phyloP scores from a whole-genome alignment of 2,888 invertebrate species.

The Amiota communis region DNA sequence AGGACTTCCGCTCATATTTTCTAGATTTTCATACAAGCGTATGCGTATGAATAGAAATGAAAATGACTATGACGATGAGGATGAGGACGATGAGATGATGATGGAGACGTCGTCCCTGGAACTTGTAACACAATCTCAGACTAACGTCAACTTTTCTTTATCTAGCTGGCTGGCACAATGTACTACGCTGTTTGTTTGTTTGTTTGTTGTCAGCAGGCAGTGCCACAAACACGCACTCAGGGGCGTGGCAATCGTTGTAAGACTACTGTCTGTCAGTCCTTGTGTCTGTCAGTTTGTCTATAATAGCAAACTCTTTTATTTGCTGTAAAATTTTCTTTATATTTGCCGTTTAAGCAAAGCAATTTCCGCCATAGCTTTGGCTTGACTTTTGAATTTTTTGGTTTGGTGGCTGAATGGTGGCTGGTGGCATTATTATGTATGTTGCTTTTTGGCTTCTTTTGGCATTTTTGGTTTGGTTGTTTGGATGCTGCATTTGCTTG shows the following conservation, averaged over 20 bases:
- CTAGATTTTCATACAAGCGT: slow-evolving; percentile 20
- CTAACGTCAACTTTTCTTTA: slow-evolving; percentile 38
- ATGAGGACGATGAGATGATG: slow-evolving; percentile 21
- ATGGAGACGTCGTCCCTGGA: too few species aligned
- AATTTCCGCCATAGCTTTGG: slow-evolving; percentile 65
- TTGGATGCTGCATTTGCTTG: slow-evolving; percentile 24
- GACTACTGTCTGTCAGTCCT: neutral
- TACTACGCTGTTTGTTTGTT: neutral
- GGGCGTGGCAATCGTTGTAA: slow-evolving; percentile 25
- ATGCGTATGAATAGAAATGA: slow-evolving; percentile 9
- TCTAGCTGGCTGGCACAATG: slow-evolving; percentile 21
- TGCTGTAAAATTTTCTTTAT: slow-evolving; percentile 56
- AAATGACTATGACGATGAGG: neutral
- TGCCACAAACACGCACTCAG: slow-evolving; percentile 21
- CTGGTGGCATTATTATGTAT: neutral
- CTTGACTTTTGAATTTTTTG: slow-evolving; percentile 14
- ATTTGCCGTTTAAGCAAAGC: slow-evolving; percentile 67
- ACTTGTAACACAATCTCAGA: slow-evolving; percentile 22
- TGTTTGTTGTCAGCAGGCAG: slow-evolving; percentile 45
- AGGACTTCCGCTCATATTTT: slow-evolving; percentile 26
- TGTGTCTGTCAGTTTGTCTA: neutral
- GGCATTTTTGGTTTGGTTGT: neutral
- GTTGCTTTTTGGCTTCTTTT: neutral
- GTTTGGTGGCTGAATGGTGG: slow-evolving; percentile 4
- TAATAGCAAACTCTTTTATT: slow-evolving; percentile 36